phyloP scores from a whole-genome alignment of 2,888 invertebrate genomes.

The Thereva nobilitata region DNA sequence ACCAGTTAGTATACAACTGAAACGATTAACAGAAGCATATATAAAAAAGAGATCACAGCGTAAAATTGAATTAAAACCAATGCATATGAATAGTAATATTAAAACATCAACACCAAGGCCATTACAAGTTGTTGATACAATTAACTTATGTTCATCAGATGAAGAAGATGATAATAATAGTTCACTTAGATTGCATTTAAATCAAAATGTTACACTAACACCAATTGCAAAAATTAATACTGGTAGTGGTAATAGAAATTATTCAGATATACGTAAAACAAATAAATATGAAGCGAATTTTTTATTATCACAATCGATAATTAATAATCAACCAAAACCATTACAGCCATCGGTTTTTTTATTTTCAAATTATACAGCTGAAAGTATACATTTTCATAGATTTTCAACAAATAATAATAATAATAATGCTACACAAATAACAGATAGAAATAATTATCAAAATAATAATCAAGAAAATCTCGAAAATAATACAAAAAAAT shows the following conservation, averaged over 20 bases:
- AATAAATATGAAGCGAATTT: conserved; percentile 44
- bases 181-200: neutral
- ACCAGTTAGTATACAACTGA: conserved; percentile 54
- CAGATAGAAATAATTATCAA: conserved; percentile 40
- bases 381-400: conserved; percentile 36
- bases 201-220: conserved; percentile 36
- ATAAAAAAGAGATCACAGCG: neutral
- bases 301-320: conserved; percentile 43
- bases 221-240: conserved; percentile 18
- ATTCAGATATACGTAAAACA: conserved; percentile 31
- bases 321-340: conserved; percentile 48
- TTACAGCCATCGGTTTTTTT: conserved; percentile 55
- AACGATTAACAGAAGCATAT: conserved; percentile 52
- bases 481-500: conserved; percentile 38
- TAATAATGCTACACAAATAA: conserved; percentile 22
- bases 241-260: conserved; percentile 11
- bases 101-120: conserved; percentile 1
- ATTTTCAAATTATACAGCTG: conserved; percentile 54
- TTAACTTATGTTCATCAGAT: conserved; percentile 70
- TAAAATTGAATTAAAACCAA: conserved; percentile 8
- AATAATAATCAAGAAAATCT: conserved; percentile 50
- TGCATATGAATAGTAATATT: neutral
- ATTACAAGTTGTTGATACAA: conserved; percentile 59
- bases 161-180: conserved; percentile 59
- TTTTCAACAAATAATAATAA: conserved; percentile 11